Evolutionary conservation across 2,888 invertebrate species (phyloP), one percentile per base, ranked within the genome.

Genomic region (Diplolepis rosae): DNA sequence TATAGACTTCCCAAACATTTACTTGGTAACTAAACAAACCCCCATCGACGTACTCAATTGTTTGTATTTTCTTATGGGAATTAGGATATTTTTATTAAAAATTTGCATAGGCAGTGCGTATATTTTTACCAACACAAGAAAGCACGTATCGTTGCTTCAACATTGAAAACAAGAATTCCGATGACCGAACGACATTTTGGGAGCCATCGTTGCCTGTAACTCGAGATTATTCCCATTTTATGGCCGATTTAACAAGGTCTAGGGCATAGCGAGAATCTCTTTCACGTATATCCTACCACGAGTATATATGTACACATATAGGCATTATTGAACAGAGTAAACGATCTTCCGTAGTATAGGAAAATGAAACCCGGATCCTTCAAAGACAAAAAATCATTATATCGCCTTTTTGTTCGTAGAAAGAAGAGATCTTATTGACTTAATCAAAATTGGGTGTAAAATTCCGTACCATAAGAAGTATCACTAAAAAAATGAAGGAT

Each of bases 211-310:
- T 73, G 77, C 76, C 71, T 79, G 83, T 83, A 83, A 84, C 80
- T 80, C 75, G 81, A 83, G 81, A 84, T 83, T 82, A 83, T 82
- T 82, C 80, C 79, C 79, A 79, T 83, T 85, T 86, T 81, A 85
- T 80, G 77, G 80, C 70, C 80, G 78, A 84, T 85, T 86, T 83
- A 84, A 85, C 82, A 82, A 81, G 81, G 78, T 74, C 78, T 77
- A 71, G 67, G 70, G 27, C 54, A 68, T 27, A 50, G 7, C 69
- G 69, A 39, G 70, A 74, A 76, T 73, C 71, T 76, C 51, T 66
- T 71, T 51, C n/a, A 30, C 45, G 27, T 67, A 51, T 69, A 66
- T 32, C 50, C 66, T 50, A 32, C 24, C 28, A 18, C 27, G 9
- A 11, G 61, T 67, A 52, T 72, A 66, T 69, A n/a, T n/a, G n/a